Base-by-base conservation (phyloP, 2,888 invertebrate genomes). In the Drosophila kambysellisi region DNA sequence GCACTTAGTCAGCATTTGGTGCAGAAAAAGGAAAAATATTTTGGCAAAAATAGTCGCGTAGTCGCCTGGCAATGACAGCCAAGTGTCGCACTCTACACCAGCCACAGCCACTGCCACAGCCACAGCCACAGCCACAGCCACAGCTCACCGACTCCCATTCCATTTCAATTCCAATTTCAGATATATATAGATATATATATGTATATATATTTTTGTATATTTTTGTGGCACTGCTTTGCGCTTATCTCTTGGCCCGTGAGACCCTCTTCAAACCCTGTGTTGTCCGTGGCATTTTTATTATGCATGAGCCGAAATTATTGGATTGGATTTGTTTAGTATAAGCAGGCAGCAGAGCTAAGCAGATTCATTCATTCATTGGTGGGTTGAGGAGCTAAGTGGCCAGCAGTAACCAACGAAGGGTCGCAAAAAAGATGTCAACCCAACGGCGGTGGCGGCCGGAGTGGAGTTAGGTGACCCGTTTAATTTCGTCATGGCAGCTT, bases 1-100 rank as follows among this genome's bases (percentile, higher is more conserved):
- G 72, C 71, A 89, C 83, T 88, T 84, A 84, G 81, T 89, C 84
- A 83, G 87, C 87, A 87, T 83, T 84, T 86, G 89, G 60, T 67
- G 76, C 74, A 70, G 43, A 60, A 56, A 71, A 70, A 58, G 43
- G 48, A 57, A 69, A 74, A 79, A 75, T 74, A 71, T 84, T 82
- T 84, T 65, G 71, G 72, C 52, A 75, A 88, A 82, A 77, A 80
- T 83, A 86, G 83, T 83, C 70, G 70, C 72, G 72, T 72, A 79
- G 83, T 71, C 67, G 79, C 54, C 76, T 81, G 80, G 39, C 60
- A 68, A 37, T 83, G 82, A 84, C 82, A 83, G 82, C 68, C 82
- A 81, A 82, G 88, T 78, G 88, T 84, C 84, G 88, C 75, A 75
- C 76, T 67, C 61, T 29, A 25, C 56, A 33, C 25, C 61, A 41